phyloP scores from a whole-genome alignment of 1,140 invertebrate genomes.

The Temnothorax nylanderi region DNA sequence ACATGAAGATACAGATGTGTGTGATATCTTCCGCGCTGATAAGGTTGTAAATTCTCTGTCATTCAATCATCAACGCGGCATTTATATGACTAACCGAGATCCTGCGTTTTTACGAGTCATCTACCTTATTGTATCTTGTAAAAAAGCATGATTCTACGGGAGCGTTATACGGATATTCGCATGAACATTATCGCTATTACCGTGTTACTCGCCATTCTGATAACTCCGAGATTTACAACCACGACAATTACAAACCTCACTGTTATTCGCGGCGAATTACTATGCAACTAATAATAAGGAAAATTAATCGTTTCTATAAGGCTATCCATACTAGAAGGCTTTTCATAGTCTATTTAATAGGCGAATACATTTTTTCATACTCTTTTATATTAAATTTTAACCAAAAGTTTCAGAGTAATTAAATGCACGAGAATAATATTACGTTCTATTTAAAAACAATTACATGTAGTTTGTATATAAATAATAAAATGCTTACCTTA shows the following conservation, averaged over 20 bases:
- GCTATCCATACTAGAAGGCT: no score
- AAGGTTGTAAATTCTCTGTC: constrained; percentile 50
- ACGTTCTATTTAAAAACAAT: not conserved
- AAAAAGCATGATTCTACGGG: constrained; percentile 11
- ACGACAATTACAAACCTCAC: not conserved
- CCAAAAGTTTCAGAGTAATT: not conserved
- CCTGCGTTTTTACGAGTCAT: constrained; percentile 34
- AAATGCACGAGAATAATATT: not conserved
- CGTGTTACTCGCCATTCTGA: constrained; percentile 3
- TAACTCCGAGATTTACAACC: constrained; percentile 38
- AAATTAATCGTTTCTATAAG: not conserved
- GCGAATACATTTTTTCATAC: not conserved
- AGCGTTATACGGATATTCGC: not conserved
- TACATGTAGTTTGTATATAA: not conserved
- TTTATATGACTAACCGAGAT: constrained; percentile 35
- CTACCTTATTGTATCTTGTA: constrained; percentile 36
- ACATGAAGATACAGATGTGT: constrained; percentile 9
- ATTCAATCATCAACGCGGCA: constrained; percentile 41
- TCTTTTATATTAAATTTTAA: not conserved
- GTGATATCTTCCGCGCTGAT: constrained; percentile 21
- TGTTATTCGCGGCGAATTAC: not conserved
- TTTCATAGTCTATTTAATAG: no score
- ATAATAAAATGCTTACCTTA: constrained; percentile 54
- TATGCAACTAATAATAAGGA: not conserved
- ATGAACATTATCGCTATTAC: not conserved